Percentiles rank a stretch among this genome's conserved stretches.
These are phyloP conservation scores for Cassiopea xamachana DNA, from an alignment of 30 jellyfish, hydroid and myxozoan species.

Conservation along the genomic window DNA sequence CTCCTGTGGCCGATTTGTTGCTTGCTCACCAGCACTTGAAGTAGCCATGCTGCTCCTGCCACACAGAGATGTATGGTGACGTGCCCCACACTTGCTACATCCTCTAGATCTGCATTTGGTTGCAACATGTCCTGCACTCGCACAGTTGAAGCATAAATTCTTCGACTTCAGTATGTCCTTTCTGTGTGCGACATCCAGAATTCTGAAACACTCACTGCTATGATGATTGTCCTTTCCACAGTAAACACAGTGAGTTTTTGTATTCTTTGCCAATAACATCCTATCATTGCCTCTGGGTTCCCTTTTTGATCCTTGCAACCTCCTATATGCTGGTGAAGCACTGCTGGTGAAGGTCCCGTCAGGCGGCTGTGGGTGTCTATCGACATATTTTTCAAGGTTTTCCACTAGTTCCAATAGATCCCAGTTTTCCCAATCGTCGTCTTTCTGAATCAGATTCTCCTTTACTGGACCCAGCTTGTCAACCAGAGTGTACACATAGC, in stretches of 20 bases:
- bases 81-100: not conserved
- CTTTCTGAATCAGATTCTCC: conserved; percentile 37
- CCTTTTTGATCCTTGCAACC: not conserved
- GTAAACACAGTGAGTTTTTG: not conserved
- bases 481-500: conserved; percentile 40
- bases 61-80: not conserved
- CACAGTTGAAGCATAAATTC: conserved; percentile 74
- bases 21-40: not conserved
- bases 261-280: conserved; percentile 21
- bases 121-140: conserved; percentile 61
- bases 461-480: conserved; percentile 65
- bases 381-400: conserved; percentile 42
- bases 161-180: conserved; percentile 9
- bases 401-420: conserved; percentile 55
- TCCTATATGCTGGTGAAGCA: not conserved
- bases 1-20: conserved; percentile 2
- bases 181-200: conserved; percentile 1
- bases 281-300: not conserved
- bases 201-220: not conserved
- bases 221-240: not conserved
- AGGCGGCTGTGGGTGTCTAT: conserved; percentile 49
- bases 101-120: conserved; percentile 45
- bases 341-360: not conserved
- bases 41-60: not conserved
- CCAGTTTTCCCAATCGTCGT: conserved; percentile 55